Evolutionary conservation across 2,113 vertebrate species (phyloP), one percentile per base, ranked within the genome.

Genomic region (Oxyruncus cristatus): DNA sequence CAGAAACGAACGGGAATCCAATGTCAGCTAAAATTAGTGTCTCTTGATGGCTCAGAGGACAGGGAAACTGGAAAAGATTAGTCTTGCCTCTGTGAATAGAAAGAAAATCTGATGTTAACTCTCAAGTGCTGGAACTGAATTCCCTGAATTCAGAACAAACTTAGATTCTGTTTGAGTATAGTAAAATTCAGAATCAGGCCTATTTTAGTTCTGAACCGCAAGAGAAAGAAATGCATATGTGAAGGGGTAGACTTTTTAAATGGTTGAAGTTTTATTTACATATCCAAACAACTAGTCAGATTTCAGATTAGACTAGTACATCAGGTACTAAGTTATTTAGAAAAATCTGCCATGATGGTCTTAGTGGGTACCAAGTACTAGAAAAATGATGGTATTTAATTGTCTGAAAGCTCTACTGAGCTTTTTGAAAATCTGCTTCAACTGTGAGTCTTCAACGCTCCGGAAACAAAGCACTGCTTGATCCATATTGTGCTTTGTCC

Each of bases 1-100:
- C 35, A 86, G 76, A 92, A 95, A 81, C 85, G 5, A 78, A 74
- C 52, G 67, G 27, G 53, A 94, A 79, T 74, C 59, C 61, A 65
- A 14, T 63, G 59, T 88, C 90, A 96, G 63, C 72, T 77, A 83
- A 96, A 92, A 92, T 94, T 83, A 95, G 55, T 76, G 46, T 77
- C 35, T 88, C 52, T 59, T 81, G 75, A 93, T 93, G 63, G 59
- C 75, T 85, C 35, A 74, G 59, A 92, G 66, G 53, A 76, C 49
- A 85, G 24, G 74, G 52, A 88, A 93, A 74, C 58, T 59, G 50
- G 16, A 67, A 79, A 93, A 93, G 67, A 85, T 90, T 70, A 88
- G 50, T 93, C 47, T 75, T 50, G 35, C 76, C 62, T 89, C 67
- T 74, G 21, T 2, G 1, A 90, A 58, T 16, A 59, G 50, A 82